phyloP scores from a whole-genome alignment of 2,113 vertebrate genomes.

The Suncus etruscus region DNA sequence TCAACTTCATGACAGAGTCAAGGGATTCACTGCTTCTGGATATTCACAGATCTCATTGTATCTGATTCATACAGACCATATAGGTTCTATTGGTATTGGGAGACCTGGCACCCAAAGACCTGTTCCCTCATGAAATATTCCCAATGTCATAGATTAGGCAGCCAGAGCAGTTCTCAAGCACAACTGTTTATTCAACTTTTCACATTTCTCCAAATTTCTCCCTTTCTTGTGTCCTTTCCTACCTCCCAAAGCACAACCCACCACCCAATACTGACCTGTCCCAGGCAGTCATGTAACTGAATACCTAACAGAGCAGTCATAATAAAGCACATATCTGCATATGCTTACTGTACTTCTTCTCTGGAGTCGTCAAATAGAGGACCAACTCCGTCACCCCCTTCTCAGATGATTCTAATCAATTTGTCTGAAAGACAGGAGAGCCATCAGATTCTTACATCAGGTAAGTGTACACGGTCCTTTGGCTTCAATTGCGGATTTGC shows the following conservation, averaged over 20 bases:
- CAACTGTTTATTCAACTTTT: neutral
- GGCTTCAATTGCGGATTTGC: neutral
- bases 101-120: neutral
- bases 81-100: neutral
- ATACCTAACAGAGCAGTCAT: neutral
- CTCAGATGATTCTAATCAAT: neutral
- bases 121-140: no score
- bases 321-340: neutral
- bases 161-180: neutral
- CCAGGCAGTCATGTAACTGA: neutral
- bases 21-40: neutral
- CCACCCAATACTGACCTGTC: neutral
- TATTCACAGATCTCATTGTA: neutral
- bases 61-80: neutral
- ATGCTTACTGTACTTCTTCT: neutral
- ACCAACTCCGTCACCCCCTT: no score
- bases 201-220: neutral
- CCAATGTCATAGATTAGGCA: neutral
- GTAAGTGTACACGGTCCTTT: neutral
- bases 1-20: neutral
- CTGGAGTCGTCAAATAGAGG: neutral
- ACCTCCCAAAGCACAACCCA: neutral
- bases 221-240: conserved; percentile 1
- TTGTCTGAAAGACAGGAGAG: neutral
- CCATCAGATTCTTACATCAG: neutral